Percentiles rank a stretch among this genome's conserved stretches.
These are phyloP conservation scores for Pleuronectes platessa DNA, from an alignment of 2,113 vertebrate species.

Conservation along the genomic window DNA sequence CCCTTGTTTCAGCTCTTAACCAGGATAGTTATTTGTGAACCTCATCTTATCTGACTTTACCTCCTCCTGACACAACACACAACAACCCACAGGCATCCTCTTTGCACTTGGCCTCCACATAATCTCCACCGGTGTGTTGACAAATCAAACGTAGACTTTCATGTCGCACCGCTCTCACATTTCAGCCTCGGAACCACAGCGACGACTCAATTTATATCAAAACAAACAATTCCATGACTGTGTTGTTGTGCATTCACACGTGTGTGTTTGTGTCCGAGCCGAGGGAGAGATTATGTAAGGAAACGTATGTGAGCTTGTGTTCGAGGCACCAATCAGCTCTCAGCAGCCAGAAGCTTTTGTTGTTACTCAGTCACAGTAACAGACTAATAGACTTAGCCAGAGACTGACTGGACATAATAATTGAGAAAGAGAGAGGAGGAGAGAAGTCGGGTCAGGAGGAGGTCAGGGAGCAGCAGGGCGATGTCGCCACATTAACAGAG, in stretches of 20 bases:
- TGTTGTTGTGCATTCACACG: not conserved
- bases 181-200: not conserved
- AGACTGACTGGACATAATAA: constrained; percentile 38
- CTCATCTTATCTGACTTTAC: not conserved
- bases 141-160: constrained; percentile 7
- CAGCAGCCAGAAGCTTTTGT: constrained; percentile 42
- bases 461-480: constrained; percentile 14
- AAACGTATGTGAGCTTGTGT: constrained; percentile 33
- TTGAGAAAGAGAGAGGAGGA: constrained; percentile 3
- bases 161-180: not conserved
- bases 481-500: constrained; percentile 19
- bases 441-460: constrained; percentile 10
- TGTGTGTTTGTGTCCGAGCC: constrained; percentile 22
- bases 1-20: not conserved
- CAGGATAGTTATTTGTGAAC: too few relatives aligned
- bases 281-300: constrained; percentile 37
- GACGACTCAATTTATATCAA: not conserved
- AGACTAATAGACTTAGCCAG: constrained; percentile 49
- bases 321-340: constrained; percentile 16
- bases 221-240: constrained; percentile 5
- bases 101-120: not conserved
- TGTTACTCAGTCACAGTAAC: constrained; percentile 48
- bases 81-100: not conserved
- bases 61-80: not conserved
- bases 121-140: not conserved